Evolutionary conservation across 2,113 vertebrate species (phyloP).

Genomic region (Rhabdornis inornatus): DNA sequence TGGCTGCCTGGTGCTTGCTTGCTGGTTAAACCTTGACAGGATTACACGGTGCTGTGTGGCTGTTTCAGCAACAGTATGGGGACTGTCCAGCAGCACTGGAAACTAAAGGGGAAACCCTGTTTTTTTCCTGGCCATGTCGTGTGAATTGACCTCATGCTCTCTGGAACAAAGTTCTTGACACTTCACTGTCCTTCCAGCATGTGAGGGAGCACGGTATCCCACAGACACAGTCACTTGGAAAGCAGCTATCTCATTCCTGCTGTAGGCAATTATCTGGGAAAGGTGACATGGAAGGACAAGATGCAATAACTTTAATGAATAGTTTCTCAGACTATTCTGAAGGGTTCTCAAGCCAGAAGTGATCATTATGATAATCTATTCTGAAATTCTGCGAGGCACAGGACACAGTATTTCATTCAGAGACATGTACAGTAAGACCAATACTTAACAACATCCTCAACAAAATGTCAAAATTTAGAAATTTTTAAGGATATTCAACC

Average conservation of each 20-base stretch:
- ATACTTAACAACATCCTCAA: neutral
- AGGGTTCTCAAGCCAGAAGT: neutral
- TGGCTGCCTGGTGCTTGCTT: neutral
- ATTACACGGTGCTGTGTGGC: neutral
- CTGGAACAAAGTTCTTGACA: neutral
- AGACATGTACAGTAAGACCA: neutral
- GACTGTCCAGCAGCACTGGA: neutral
- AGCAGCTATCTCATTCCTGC: neutral
- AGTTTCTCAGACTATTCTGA: neutral
- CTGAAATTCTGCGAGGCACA: neutral
- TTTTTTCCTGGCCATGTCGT: neutral
- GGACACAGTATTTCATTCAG: neutral
- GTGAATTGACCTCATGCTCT: neutral
- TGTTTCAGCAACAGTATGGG: neutral
- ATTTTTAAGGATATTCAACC: neutral
- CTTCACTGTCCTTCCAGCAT: neutral
- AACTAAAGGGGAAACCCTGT: neutral
- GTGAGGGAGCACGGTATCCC: neutral
- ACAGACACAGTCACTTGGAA: neutral
- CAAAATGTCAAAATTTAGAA: neutral
- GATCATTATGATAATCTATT: neutral
- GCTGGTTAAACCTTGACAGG: no score
- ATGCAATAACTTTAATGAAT: constrained; percentile 7
- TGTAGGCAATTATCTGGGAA: neutral
- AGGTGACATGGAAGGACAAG: neutral